phyloP scores from a whole-genome alignment of 2,797 vertebrate species.

The Neosalanx taihuensis region DNA sequence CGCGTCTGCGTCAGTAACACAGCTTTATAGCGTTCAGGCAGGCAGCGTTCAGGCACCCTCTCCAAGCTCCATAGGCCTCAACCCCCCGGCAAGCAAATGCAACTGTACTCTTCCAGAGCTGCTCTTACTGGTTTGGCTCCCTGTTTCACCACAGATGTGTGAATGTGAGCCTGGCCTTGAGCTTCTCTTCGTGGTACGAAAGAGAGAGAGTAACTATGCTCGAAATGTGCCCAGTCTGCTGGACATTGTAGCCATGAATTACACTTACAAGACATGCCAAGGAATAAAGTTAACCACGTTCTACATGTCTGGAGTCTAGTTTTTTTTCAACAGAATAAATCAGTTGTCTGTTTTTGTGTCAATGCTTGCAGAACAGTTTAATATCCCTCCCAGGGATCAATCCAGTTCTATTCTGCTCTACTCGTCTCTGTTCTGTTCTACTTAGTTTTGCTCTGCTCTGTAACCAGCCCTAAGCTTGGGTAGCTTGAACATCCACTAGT shows the following conservation, averaged over 20 bases:
- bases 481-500: conserved; percentile 6
- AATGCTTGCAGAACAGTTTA: no score
- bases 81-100: conserved; percentile 21
- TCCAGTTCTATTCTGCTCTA: no score
- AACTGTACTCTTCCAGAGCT: conserved; percentile 23
- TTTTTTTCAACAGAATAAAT: no score
- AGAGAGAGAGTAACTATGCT: not conserved
- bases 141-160: conserved; percentile 57
- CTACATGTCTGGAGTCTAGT: no score
- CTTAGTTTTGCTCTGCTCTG: conserved; percentile 7
- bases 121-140: conserved; percentile 74
- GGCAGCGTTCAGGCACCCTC: no score
- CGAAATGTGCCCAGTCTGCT: no score
- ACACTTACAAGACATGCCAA: no score
- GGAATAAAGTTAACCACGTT: no score
- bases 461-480: not conserved
- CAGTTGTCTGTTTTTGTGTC: no score
- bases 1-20: conserved; percentile 83
- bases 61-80: conserved; percentile 37
- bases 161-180: not conserved
- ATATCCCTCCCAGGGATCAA: no score
- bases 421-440: not conserved
- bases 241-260: no score
- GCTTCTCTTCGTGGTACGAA: conserved; percentile 22
- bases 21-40: conserved; percentile 77